Percentiles rank a stretch among this genome's conserved stretches.
phyloP scores from a whole-genome alignment of 2,113 vertebrate species.

The Donacobius atricapilla region DNA sequence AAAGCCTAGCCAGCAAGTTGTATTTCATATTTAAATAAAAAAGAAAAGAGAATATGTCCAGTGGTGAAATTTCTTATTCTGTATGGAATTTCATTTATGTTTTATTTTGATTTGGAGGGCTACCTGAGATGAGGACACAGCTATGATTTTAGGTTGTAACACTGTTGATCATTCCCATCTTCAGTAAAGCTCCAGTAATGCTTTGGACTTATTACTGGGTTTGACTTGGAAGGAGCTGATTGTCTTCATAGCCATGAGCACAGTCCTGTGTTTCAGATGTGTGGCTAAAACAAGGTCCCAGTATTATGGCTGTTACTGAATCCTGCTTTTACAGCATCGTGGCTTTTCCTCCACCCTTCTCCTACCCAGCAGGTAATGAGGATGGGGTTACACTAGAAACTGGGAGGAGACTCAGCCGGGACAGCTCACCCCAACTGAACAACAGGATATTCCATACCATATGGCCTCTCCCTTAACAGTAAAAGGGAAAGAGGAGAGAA shows the following conservation, averaged over 20 bases:
- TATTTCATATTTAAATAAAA: background rate
- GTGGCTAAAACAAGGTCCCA: background rate
- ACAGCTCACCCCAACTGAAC: accelerated
- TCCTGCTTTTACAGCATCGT: background rate
- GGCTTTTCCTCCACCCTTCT: background rate
- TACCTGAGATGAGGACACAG: background rate
- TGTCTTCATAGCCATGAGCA: background rate
- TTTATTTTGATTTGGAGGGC: background rate
- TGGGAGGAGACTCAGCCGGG: background rate
- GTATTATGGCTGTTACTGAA: background rate
- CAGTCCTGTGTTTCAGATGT: background rate
- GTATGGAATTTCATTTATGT: background rate
- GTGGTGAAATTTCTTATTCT: background rate
- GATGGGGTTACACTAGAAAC: accelerated
- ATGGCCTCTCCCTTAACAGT: background rate
- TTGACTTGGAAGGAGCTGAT: background rate
- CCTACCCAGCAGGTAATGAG: background rate
- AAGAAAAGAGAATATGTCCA: background rate
- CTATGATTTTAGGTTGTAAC: background rate
- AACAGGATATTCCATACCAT: background rate
- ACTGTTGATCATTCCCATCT: background rate
- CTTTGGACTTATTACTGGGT: accelerated
- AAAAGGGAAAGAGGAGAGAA: background rate
- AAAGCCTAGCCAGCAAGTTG: background rate
- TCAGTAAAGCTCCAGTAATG: background rate